Evolutionary conservation across 2,797 vertebrate genomes (phyloP).

Genomic region (Amphiprion clarkii): DNA sequence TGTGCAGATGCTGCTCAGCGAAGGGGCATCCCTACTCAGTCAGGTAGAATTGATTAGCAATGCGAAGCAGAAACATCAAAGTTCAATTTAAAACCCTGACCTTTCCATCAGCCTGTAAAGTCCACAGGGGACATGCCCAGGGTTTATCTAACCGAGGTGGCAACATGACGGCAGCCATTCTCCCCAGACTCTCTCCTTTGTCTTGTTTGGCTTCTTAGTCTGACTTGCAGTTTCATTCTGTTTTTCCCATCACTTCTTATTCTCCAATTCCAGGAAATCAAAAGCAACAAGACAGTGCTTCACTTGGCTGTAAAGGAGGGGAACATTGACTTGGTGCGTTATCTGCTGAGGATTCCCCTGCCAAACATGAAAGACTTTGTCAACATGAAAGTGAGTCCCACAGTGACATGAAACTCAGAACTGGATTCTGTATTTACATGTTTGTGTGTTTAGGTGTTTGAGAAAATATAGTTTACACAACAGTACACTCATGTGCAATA

Average conservation of each 20-base stretch:
- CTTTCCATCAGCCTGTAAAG: slow-evolving; percentile 17
- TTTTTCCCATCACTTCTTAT: slow-evolving; percentile 36
- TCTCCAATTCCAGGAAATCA: slow-evolving; percentile 89
- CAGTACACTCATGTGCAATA: too few species aligned
- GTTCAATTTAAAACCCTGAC: slow-evolving; percentile 13
- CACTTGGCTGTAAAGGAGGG: slow-evolving; percentile 94
- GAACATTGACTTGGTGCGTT: slow-evolving; percentile 88
- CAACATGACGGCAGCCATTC: slow-evolving; percentile 8
- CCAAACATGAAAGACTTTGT: slow-evolving; percentile 88
- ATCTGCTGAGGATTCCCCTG: slow-evolving; percentile 85
- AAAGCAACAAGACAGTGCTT: slow-evolving; percentile 92
- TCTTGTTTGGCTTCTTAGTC: slow-evolving; percentile 25
- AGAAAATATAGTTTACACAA: background rate
- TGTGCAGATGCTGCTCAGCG: slow-evolving; percentile 84
- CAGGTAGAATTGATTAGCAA: slow-evolving; percentile 82
- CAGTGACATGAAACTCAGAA: slow-evolving; percentile 29
- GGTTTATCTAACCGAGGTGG: slow-evolving; percentile 32
- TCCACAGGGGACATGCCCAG: slow-evolving; percentile 34
- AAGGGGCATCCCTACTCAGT: slow-evolving; percentile 87
- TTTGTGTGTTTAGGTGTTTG: background rate
- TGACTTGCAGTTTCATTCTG: slow-evolving; percentile 60
- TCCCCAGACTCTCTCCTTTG: slow-evolving; percentile 17
- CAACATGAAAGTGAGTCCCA: slow-evolving; percentile 91
- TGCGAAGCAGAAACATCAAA: background rate
- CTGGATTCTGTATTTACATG: slow-evolving; percentile 8